Conservation (phyloP, 2,888 invertebrate species). For the Phytoseiulus persimilis region DNA sequence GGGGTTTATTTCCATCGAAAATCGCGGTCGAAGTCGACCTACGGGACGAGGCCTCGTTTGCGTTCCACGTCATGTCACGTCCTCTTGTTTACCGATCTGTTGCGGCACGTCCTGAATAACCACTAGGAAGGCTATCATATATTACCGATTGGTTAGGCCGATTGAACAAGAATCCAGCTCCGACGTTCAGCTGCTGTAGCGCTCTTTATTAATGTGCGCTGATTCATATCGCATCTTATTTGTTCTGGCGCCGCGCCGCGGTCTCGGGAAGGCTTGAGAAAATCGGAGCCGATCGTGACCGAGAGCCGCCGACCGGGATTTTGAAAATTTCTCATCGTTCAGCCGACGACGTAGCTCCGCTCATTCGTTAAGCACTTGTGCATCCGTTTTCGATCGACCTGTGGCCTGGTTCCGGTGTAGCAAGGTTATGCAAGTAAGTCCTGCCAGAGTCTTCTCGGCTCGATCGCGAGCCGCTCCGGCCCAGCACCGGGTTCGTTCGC, state of each 20-base stretch:
- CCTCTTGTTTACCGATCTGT: not conserved
- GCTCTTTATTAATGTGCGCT: not conserved
- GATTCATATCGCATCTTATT: not conserved
- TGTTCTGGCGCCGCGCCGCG: not conserved
- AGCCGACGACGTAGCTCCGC: not conserved
- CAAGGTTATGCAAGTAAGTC: not conserved
- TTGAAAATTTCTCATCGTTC: not conserved
- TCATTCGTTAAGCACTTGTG: slow-evolving; percentile 5
- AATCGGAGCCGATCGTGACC: not conserved
- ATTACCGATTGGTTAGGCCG: not conserved
- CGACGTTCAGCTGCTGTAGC: not conserved
- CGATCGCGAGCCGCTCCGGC: too few relatives aligned
- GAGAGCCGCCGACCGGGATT: not conserved
- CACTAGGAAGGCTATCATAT: not conserved
- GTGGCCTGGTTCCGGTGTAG: not conserved
- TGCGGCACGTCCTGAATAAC: not conserved
- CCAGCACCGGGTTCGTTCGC: not conserved
- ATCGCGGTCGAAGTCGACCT: not conserved
- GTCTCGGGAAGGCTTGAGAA: not conserved
- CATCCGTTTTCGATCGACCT: not conserved
- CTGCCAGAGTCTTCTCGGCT: not conserved
- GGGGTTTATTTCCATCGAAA: not conserved
- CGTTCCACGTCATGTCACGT: not conserved
- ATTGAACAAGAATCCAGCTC: not conserved
- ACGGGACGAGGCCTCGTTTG: too few relatives aligned